Base-by-base conservation (phyloP, 1,140 invertebrate species). In the Drosophila ercepeae region DNA sequence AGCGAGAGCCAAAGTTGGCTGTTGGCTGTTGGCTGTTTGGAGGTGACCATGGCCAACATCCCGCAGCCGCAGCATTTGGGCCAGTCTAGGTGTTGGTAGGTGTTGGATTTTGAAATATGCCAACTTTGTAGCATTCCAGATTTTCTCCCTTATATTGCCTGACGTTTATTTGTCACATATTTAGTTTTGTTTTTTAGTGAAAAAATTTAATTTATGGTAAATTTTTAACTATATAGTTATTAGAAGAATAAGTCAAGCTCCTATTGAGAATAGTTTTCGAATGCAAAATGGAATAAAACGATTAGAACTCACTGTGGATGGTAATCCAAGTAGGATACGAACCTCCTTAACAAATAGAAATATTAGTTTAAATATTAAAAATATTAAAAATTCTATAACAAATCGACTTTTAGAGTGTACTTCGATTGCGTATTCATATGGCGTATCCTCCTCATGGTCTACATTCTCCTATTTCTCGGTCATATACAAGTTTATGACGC, bases 1-100 rank as follows among this genome's bases (percentile, higher is more conserved):
- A 88, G 64, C 61, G 76, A 82, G 67, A 55, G 34, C 53, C 74
- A 82, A 79, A 88, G 77, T 88, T 86, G 76, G 48, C 39, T 63
- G 2, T n/a, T 39, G 36, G 36, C 39, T 16, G 49, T 34, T 67
- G 65, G 64, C 54, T 75, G 60, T 79, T 79, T 21, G 21, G 2
- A 2, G 2, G 21, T 21, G 78, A 53, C 81, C 79, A 86, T 79
- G 79, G 79, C 79, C 75, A 75, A 77, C 77, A 73, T 67, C 50
- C 57, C 29, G 29, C 29, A 32, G 53, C 46, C 59, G 11, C 63
- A 79, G 45, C 34, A 63, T 69, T 50, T 27, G 36, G 36, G 36
- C 36, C 36, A 39, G 13, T 13, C 36, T 39, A 39, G 36, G 4
- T n/a, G n/a, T n/a, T n/a, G n/a, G n/a, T n/a, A n/a, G n/a, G n/a